Percentiles rank a stretch among this genome's conserved stretches.
phyloP scores from a whole-genome alignment of 1,140 invertebrate genomes.

The Neodiprion virginianus region DNA sequence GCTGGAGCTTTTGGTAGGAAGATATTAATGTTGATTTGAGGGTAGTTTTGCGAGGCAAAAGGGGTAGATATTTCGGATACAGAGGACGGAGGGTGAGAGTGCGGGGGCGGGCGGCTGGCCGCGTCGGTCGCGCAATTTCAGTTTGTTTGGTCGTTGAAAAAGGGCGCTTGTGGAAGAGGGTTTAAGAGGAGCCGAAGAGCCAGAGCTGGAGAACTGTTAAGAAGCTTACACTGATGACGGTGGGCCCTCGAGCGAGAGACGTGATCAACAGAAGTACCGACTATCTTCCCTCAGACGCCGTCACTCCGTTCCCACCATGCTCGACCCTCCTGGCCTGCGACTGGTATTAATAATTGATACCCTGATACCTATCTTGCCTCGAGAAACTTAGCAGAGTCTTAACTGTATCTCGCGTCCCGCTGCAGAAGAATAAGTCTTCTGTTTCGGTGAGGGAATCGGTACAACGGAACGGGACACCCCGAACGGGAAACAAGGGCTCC shows the following conservation, averaged over 20 bases:
- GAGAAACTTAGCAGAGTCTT: neutral
- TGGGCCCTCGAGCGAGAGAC: conserved; percentile 12
- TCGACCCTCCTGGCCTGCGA: neutral
- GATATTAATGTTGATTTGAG: no score
- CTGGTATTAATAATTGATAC: conserved; percentile 19
- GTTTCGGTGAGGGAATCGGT: neutral
- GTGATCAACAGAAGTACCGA: conserved; percentile 10
- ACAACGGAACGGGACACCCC: no score
- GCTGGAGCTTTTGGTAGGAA: no score
- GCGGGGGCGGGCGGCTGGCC: neutral
- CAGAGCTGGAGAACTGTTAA: neutral
- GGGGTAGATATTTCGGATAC: neutral
- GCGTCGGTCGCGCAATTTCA: neutral
- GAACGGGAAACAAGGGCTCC: no score
- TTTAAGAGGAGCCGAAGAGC: conserved; percentile 1
- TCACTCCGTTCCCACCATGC: neutral
- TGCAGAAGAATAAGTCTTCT: neutral
- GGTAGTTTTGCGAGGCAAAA: no score
- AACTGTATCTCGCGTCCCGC: neutral
- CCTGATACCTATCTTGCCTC: conserved; percentile 1
- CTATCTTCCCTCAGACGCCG: neutral
- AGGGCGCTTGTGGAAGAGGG: neutral
- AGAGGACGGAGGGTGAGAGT: neutral
- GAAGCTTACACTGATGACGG: conserved; percentile 20
- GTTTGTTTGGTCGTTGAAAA: neutral